Percentiles rank a stretch among this genome's conserved stretches.
phyloP scores from a whole-genome alignment of 2,113 vertebrate genomes.

The Polypterus bichir region DNA sequence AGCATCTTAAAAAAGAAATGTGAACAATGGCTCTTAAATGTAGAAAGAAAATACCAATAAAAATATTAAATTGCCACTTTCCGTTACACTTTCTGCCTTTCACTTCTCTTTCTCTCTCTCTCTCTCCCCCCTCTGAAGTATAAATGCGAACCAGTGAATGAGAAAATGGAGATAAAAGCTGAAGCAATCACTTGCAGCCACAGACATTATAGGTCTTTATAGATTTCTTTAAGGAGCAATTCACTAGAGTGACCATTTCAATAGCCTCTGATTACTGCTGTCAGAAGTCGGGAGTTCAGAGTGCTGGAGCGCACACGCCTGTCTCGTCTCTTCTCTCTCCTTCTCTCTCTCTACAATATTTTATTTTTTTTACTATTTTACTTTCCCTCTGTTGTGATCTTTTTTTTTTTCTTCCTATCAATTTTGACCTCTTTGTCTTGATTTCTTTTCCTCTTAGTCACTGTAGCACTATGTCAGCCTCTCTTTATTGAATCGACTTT shows the following conservation, averaged over 20 bases:
- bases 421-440: too few species aligned
- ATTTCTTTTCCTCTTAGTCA: too few species aligned
- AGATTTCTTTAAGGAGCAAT: conserved; percentile 41
- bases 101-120: conserved; percentile 17
- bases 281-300: conserved; percentile 24
- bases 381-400: background rate
- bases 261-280: conserved; percentile 40
- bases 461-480: too few species aligned
- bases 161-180: conserved; percentile 47
- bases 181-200: conserved; percentile 35
- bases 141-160: conserved; percentile 32
- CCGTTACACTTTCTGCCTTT: conserved; percentile 8
- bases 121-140: conserved; percentile 23
- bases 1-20: too few species aligned
- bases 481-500: too few species aligned
- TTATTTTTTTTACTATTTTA: background rate
- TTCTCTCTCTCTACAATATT: background rate
- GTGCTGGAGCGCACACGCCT: background rate
- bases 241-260: conserved; percentile 38
- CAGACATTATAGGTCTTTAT: conserved; percentile 50
- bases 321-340: background rate
- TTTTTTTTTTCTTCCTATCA: background rate
- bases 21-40: conserved; percentile 29
- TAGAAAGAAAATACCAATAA: conserved; percentile 46
- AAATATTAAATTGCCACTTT: conserved; percentile 34